Base-by-base conservation (phyloP, 2,113 vertebrate species). In the Scolopax mira region DNA sequence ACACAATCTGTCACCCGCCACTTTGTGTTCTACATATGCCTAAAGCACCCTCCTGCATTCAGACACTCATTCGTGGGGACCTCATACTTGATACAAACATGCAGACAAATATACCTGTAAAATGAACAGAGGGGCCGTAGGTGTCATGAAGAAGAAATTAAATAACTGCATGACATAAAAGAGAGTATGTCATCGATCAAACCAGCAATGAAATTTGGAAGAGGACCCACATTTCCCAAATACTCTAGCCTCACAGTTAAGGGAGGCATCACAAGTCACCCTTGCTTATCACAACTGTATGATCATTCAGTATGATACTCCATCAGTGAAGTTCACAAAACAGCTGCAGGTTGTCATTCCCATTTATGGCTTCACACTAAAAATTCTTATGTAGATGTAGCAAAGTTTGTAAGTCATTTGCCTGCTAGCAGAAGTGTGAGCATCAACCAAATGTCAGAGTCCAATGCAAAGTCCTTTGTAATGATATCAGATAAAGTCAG, bases 11-110 rank as follows among this genome's bases (percentile, higher is more conserved):
- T 18, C 51, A 27, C 37, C 27, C 4, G 3, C 6, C 41, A 28
- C 41, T 74, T 31, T 22, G 5, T 33, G 58, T 4, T 61, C 82
- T 85, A 48, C 23, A 3, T 3, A 10, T 46, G 51, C 79, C 70
- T 11, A 7, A 41, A 85, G 48, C 57, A 72, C 31, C 55, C 41
- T 52, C 44, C 51, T 67, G 78, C 39, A 16, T 13, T 85, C 51
- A 54, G 24, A 11, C 28, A 24, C 1, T 2, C 23, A 23, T 7
- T 33, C 22, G 13, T 5, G 25, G 31, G 14, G n/a, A 15, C 0
- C 0, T 18, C 42, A 14, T 2, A 4, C 37, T 31, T 35, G 10
- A 18, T 14, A 13, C 17, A 28, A 35, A 42, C 25, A 12, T 0
- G 13, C 7, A n/a, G 28, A 49, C 18, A 72, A 37, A 69, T 8